A percentile compares a stretch with the other conserved stretches of the same genome.
These are phyloP conservation scores for Bombycilla garrulus DNA, from an alignment of 2,113 vertebrate species.

Conservation along the genomic window DNA sequence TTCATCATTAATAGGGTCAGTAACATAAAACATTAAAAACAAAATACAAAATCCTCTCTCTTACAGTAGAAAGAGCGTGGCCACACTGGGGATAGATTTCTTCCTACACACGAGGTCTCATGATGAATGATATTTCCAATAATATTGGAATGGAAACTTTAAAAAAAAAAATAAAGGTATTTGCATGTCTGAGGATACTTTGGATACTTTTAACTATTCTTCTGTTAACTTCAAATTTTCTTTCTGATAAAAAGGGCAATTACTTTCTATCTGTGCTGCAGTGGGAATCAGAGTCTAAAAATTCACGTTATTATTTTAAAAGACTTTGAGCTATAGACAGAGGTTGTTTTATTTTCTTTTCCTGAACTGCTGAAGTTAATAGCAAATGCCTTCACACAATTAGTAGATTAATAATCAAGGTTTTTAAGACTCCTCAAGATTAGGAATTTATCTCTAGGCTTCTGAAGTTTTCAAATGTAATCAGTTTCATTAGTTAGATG, in stretches of 20 bases:
- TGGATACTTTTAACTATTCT: not conserved
- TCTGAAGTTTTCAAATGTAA: slow-evolving; percentile 31
- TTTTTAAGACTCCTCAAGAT: slow-evolving; percentile 48
- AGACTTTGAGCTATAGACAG: not conserved
- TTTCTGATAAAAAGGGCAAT: not conserved
- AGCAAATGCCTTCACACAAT: slow-evolving; percentile 16
- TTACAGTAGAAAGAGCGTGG: no score
- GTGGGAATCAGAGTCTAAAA: slow-evolving; percentile 24
- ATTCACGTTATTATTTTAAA: slow-evolving; percentile 41
- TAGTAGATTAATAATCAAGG: slow-evolving; percentile 48
- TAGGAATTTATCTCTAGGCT: slow-evolving; percentile 50
- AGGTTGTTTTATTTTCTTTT: slow-evolving; percentile 2
- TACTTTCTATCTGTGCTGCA: not conserved
- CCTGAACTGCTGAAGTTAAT: slow-evolving; percentile 6
- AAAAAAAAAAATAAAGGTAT: not conserved
- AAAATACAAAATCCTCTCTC: no score
- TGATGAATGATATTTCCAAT: no score
- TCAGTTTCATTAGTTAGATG: slow-evolving; percentile 60
- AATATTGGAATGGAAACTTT: not conserved
- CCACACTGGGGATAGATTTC: no score
- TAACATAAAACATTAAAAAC: no score
- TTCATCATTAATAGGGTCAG: no score
- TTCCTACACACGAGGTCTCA: no score
- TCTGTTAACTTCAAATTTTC: not conserved
- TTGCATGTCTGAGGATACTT: not conserved